Evolutionary conservation across 2,113 vertebrate species (phyloP).

Genomic region (Genyomyrus donnyi): DNA sequence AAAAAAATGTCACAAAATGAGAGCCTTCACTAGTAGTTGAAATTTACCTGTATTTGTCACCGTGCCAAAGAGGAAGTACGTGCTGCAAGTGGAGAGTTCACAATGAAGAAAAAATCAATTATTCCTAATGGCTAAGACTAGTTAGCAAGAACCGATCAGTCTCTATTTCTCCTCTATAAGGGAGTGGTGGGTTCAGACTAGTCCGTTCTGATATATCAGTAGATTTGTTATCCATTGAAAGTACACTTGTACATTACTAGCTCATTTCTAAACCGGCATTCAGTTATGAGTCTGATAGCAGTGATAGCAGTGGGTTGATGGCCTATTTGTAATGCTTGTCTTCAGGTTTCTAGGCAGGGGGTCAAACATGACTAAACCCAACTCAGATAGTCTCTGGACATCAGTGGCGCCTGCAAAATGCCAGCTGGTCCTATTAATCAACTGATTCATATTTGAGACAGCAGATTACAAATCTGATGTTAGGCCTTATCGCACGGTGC

Average conservation of each 20-base stretch:
- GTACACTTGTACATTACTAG: background rate
- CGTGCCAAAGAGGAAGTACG: background rate
- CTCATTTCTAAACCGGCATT: background rate
- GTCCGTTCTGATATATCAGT: background rate
- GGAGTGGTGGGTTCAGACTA: background rate
- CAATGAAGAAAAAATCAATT: constrained; percentile 12
- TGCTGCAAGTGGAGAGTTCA: background rate
- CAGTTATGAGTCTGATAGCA: background rate
- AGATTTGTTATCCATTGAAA: background rate
- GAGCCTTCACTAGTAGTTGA: background rate
- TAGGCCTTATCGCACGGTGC: constrained; percentile 2
- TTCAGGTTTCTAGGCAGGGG: background rate
- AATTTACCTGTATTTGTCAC: background rate
- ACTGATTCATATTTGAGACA: constrained; percentile 24
- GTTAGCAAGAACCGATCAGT: background rate
- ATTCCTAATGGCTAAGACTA: background rate
- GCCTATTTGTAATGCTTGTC: background rate
- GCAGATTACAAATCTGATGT: constrained; percentile 10
- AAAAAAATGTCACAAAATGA: background rate
- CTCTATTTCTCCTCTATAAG: background rate
- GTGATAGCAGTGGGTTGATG: background rate
- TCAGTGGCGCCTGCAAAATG: constrained; percentile 15
- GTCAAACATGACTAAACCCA: background rate
- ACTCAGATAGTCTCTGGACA: background rate
- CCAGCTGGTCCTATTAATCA: constrained; percentile 17